Conservation (phyloP, 2,888 invertebrate genomes). For the Argyresthia albistria region DNA sequence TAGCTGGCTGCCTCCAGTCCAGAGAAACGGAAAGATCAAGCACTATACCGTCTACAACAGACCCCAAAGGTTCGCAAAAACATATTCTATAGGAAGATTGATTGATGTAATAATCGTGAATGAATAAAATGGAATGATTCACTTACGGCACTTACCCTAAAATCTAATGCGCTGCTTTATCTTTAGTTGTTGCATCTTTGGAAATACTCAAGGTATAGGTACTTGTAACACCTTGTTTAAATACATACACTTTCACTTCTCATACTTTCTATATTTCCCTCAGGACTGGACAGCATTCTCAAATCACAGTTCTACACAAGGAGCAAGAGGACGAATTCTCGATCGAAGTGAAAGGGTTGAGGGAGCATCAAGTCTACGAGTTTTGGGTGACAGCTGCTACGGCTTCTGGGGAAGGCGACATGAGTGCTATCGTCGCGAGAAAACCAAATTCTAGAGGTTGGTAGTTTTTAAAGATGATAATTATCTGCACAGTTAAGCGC, state of each 20-base stretch:
- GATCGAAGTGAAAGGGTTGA: slow-evolving; percentile 77
- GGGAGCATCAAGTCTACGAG: slow-evolving; percentile 82
- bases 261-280: neutral
- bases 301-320: slow-evolving; percentile 33
- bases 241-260: too few relatives aligned
- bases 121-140: too few relatives aligned
- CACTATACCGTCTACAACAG: slow-evolving; percentile 86
- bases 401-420: slow-evolving; percentile 75
- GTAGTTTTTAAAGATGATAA: neutral
- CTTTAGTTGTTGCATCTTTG: too few relatives aligned
- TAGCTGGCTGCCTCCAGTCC: slow-evolving; percentile 87
- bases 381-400: slow-evolving; percentile 92
- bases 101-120: too few relatives aligned
- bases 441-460: slow-evolving; percentile 79
- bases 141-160: too few relatives aligned
- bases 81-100: too few relatives aligned
- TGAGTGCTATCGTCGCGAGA: slow-evolving; percentile 81
- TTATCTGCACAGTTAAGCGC: neutral
- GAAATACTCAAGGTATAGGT: too few relatives aligned
- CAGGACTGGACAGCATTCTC: slow-evolving; percentile 55
- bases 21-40: slow-evolving; percentile 85
- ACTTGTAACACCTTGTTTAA: too few relatives aligned
- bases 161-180: too few relatives aligned
- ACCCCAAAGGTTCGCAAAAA: slow-evolving; percentile 52
- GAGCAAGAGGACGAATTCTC: slow-evolving; percentile 42